Evolutionary conservation across 2,888 invertebrate genomes (phyloP).

Genomic region (Epinotia brunnichana): DNA sequence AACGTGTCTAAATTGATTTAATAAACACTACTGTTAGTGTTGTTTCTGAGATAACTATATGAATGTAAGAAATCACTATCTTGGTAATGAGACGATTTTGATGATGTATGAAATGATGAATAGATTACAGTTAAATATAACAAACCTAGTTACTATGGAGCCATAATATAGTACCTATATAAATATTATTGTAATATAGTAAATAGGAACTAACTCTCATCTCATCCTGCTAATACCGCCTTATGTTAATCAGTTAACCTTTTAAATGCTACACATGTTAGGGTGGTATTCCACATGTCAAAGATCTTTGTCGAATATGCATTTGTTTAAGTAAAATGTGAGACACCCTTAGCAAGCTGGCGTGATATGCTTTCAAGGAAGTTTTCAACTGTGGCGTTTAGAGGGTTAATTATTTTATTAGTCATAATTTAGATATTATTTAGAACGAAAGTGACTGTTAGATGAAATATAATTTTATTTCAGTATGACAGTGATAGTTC

Average conservation of each 20-base stretch:
- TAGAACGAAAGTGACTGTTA: neutral
- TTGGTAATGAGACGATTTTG: neutral
- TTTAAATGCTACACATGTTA: neutral
- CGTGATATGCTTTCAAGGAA: neutral
- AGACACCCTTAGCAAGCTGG: too few species aligned
- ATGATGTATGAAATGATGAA: constrained; percentile 26
- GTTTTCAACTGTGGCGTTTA: neutral
- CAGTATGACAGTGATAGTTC: neutral
- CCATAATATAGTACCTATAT: constrained; percentile 19
- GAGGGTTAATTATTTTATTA: constrained; percentile 15
- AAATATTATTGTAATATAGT: neutral
- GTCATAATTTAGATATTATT: neutral
- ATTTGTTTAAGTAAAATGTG: too few species aligned
- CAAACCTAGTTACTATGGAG: constrained; percentile 15
- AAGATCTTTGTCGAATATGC: too few species aligned
- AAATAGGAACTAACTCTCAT: constrained; percentile 14
- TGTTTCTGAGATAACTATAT: neutral
- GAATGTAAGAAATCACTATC: neutral
- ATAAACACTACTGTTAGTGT: neutral
- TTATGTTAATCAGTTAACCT: constrained; percentile 19
- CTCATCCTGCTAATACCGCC: constrained; percentile 27
- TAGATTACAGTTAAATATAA: neutral
- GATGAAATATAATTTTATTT: neutral
- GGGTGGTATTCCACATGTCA: too few species aligned
- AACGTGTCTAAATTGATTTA: neutral